Conservation (phyloP, 2,113 vertebrate species). For the Aldabrachelys gigantea region DNA sequence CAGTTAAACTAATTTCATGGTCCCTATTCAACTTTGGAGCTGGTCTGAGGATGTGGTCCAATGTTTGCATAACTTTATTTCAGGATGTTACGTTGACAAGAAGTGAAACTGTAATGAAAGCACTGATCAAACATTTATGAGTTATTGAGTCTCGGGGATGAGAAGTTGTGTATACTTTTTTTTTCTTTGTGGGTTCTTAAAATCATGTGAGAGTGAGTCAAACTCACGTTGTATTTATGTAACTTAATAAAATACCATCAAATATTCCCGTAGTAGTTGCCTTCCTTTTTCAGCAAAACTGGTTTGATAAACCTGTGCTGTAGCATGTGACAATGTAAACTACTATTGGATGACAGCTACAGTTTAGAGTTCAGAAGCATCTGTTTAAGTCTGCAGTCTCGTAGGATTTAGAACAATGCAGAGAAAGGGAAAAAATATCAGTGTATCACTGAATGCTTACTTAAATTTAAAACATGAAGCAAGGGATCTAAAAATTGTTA, state of each 20-base stretch:
- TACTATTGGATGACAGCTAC: background rate
- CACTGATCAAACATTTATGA: background rate
- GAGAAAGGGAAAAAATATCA: background rate
- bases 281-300: conserved; percentile 7
- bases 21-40: background rate
- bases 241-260: conserved; percentile 9
- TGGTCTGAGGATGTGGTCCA: background rate
- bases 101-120: conserved; percentile 47
- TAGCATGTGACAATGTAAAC: background rate
- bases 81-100: conserved; percentile 4
- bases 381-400: background rate
- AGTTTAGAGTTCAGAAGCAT: background rate
- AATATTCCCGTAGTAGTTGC: conserved; percentile 28
- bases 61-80: background rate
- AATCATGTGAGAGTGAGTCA: conserved; percentile 68
- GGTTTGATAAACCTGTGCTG: background rate
- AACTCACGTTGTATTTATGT: conserved; percentile 30
- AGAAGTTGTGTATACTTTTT: conserved; percentile 25
- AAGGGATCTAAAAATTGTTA: background rate
- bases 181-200: background rate
- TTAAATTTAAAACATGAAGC: background rate
- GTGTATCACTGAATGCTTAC: background rate
- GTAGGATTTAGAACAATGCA: background rate
- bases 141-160: background rate
- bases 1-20: background rate